Evolutionary conservation across 2,113 vertebrate genomes (phyloP).

Genomic region (Otis tarda): DNA sequence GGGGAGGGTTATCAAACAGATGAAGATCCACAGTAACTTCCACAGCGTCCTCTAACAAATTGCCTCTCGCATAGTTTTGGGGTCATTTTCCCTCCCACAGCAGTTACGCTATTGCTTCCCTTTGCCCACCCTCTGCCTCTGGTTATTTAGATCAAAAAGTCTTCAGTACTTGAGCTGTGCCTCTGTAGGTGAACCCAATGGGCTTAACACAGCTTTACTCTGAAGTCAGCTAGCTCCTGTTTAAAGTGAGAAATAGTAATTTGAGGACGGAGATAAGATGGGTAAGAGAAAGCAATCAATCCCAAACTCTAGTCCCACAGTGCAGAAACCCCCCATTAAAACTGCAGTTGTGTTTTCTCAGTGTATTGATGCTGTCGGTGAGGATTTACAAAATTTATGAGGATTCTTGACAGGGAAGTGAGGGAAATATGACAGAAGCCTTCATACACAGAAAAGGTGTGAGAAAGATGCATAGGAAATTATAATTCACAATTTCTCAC

Average conservation of each 20-base stretch:
- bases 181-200: not conserved
- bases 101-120: not conserved
- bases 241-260: not conserved
- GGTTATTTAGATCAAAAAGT: not conserved
- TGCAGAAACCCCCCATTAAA: not conserved
- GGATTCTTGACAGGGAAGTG: not conserved
- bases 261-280: not conserved
- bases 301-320: not conserved
- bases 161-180: not conserved
- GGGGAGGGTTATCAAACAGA: not conserved
- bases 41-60: not conserved
- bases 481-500: not conserved
- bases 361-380: rapidly evolving
- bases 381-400: not conserved
- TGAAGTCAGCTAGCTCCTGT: not conserved
- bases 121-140: not conserved
- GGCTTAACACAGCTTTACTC: not conserved
- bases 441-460: not conserved
- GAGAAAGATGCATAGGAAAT: not conserved
- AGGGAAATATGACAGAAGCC: not conserved
- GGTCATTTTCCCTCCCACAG: not conserved
- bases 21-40: not conserved
- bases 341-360: not conserved
- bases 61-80: not conserved
- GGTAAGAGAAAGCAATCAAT: not conserved